Conservation (phyloP, 2,113 vertebrate species). For the Callithrix jacchus region DNA sequence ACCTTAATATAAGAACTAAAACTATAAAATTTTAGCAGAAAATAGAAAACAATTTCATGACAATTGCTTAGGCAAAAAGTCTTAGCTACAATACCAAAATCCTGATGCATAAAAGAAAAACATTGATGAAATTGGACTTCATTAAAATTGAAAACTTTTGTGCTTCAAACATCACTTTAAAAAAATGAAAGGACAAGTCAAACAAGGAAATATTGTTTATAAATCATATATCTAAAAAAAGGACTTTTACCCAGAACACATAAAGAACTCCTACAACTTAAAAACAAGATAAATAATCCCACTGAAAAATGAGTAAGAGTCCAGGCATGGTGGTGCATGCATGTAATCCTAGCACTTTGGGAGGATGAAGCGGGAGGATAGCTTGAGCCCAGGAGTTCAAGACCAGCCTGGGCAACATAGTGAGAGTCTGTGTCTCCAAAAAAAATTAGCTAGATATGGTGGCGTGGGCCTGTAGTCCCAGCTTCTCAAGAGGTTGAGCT, state of each 20-base stretch:
- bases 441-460: too few species aligned
- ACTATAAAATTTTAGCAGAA: background rate
- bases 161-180: background rate
- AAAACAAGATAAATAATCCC: conserved; percentile 10
- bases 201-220: background rate
- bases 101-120: background rate
- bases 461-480: too few species aligned
- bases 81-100: background rate
- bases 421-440: too few species aligned
- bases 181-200: conserved; percentile 4
- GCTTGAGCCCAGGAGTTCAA: too few species aligned
- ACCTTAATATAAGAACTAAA: conserved; percentile 15
- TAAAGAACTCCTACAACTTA: background rate
- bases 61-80: background rate
- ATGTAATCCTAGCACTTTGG: too few species aligned
- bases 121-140: background rate
- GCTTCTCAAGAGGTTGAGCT: too few species aligned
- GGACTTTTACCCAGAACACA: background rate
- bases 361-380: too few species aligned
- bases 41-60: background rate
- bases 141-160: background rate
- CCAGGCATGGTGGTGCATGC: too few species aligned
- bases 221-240: background rate
- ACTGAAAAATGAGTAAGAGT: background rate
- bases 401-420: too few species aligned